Evolutionary conservation across 2,888 invertebrate genomes (phyloP).

Genomic region (Leptopterna dolabrata): DNA sequence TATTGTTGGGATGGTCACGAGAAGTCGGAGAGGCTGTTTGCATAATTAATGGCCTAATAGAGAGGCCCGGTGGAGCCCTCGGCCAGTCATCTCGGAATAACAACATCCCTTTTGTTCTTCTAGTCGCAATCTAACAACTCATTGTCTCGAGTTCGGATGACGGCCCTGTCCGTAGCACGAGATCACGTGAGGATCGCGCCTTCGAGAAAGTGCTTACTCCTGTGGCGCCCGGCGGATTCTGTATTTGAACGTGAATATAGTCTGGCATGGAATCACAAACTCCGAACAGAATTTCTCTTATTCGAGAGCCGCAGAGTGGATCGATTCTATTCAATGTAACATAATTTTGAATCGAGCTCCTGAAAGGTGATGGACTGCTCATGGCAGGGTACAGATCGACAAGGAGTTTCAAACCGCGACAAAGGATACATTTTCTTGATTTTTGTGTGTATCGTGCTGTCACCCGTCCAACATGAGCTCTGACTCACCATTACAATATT

Average conservation of each 20-base stretch:
- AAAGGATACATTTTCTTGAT: too few relatives aligned
- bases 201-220: conserved; percentile 12
- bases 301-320: too few relatives aligned
- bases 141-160: conserved; percentile 34
- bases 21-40: conserved; percentile 46
- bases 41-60: conserved; percentile 49
- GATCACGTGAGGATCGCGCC: conserved; percentile 21
- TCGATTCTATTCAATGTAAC: too few relatives aligned
- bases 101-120: conserved; percentile 38
- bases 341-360: too few relatives aligned
- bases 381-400: too few relatives aligned
- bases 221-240: not conserved
- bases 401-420: too few relatives aligned
- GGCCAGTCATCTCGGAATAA: conserved; percentile 30
- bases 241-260: not conserved
- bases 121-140: conserved; percentile 42
- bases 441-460: too few relatives aligned
- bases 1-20: conserved; percentile 48
- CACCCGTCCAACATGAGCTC: too few relatives aligned
- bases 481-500: too few relatives aligned
- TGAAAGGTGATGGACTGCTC: too few relatives aligned
- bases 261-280: too few relatives aligned
- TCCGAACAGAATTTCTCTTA: too few relatives aligned
- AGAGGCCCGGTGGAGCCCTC: conserved; percentile 5
- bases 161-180: conserved; percentile 16